phyloP scores from a whole-genome alignment of 2,113 vertebrate species.

The Lepidothrix coronata region DNA sequence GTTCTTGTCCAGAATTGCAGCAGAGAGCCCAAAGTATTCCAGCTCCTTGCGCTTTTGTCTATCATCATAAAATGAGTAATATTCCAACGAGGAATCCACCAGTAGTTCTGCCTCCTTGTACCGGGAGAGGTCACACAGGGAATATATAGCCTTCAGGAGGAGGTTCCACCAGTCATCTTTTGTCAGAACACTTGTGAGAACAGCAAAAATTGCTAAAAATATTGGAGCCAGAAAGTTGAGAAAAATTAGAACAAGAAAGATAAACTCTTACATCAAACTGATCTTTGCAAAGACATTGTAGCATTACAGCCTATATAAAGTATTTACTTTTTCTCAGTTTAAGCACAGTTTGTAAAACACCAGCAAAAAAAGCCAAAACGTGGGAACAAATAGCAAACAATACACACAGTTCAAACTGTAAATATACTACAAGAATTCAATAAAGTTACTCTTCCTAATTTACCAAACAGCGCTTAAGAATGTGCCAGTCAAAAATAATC shows the following conservation, averaged over 20 bases:
- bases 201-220: constrained; percentile 77
- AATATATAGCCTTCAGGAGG: constrained; percentile 84
- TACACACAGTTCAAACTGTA: background rate
- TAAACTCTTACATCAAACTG: background rate
- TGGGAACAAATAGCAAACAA: background rate
- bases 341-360: background rate
- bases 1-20: constrained; percentile 92
- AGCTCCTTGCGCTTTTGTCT: constrained; percentile 90
- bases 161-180: constrained; percentile 98
- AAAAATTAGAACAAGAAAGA: background rate
- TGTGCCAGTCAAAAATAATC: background rate
- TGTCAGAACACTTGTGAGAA: constrained; percentile 88
- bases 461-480: background rate
- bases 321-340: background rate
- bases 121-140: constrained; percentile 85
- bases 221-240: background rate
- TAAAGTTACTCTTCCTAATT: background rate
- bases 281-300: background rate
- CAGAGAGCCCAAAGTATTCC: constrained; percentile 93
- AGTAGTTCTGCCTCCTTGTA: constrained; percentile 91
- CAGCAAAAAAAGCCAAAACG: background rate
- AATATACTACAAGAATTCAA: background rate
- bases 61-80: constrained; percentile 95
- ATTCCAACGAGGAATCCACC: constrained; percentile 93
- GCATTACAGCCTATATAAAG: background rate